Conservation (phyloP, 2,888 invertebrate genomes). For the Muscina levida region DNA sequence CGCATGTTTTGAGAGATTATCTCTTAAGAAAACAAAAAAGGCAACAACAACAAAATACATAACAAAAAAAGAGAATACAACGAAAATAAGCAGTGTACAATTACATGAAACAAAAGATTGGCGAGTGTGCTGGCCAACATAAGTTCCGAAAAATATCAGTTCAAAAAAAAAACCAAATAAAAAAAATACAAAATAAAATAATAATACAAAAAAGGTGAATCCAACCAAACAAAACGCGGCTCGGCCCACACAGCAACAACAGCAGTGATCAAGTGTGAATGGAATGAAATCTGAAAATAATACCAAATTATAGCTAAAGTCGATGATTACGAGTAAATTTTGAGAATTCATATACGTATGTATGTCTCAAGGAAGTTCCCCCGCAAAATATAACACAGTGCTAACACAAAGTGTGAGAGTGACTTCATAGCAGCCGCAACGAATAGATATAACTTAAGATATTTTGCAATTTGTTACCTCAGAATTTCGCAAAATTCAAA, state of each 20-base stretch:
- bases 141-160: no score
- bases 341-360: no score
- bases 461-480: neutral
- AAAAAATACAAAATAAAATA: neutral
- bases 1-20: constrained; percentile 44
- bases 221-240: neutral
- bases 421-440: constrained; percentile 35
- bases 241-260: constrained; percentile 45
- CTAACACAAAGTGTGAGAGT: constrained; percentile 21
- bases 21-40: neutral
- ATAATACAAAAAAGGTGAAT: no score
- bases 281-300: neutral
- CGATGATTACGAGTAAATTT: constrained; percentile 41
- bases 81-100: constrained; percentile 13
- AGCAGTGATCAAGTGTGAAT: neutral
- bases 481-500: constrained; percentile 29
- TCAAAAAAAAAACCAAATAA: constrained; percentile 13
- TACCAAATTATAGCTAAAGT: neutral
- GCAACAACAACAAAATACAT: neutral
- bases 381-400: no score
- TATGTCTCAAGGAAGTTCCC: no score
- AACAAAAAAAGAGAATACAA: constrained; percentile 34
- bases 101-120: constrained; percentile 38
- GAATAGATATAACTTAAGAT: neutral
- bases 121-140: neutral